Base-by-base conservation (phyloP, 64 coral and sea anemone species). In the Platygyra sinensis region DNA sequence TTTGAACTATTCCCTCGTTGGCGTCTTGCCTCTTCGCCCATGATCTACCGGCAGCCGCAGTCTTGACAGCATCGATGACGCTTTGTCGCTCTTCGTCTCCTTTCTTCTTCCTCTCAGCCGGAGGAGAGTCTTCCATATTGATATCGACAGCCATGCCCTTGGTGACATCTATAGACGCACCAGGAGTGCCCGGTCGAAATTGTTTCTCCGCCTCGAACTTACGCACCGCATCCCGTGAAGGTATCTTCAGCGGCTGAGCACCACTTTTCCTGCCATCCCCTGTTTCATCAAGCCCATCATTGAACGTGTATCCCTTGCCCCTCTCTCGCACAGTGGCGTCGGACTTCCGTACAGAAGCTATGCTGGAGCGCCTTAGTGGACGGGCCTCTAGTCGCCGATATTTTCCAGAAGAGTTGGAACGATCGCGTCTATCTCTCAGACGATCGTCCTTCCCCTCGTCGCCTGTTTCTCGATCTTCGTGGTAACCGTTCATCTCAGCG, bases 301-400 rank as follows among this genome's bases (percentile, higher is more conserved):
- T 69, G 55, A 93, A 83, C 28, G 80, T 78, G 63, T 90, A 93
- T 13, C 95, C 91, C 25, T 90, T 90, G 1, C 80, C 85, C 71
- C 90, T 96, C 20, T 88, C 92, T 61, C 89, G 88, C 36, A 96
- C 91, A 0, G 95, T 90, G 13, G 84, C 86, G 80, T 96, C 95
- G 0, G 95, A 96, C 75, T 89, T 96, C 42, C 95, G 67, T 18
- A 93, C 92, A 72, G 95, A 94, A 9, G 91, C 80, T 72, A 96
- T 96, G 73, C 95, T 96, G 51, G 95, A 96, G 52, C 95, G 80
- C 75, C 95, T 52, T 17, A 96, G 31, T 22, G 95, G 91, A 51
- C 95, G 84, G 24, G 95, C 95, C 51, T 96, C 95, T 10, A 96
- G 51, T 33, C 88, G 82, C 50, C 75, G 79, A 27, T 59, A 91